A percentile compares a stretch with the other conserved stretches of the same genome.
Evolutionary conservation across 1,140 invertebrate genomes (phyloP).

Genomic region (Chelonus insularis): DNA sequence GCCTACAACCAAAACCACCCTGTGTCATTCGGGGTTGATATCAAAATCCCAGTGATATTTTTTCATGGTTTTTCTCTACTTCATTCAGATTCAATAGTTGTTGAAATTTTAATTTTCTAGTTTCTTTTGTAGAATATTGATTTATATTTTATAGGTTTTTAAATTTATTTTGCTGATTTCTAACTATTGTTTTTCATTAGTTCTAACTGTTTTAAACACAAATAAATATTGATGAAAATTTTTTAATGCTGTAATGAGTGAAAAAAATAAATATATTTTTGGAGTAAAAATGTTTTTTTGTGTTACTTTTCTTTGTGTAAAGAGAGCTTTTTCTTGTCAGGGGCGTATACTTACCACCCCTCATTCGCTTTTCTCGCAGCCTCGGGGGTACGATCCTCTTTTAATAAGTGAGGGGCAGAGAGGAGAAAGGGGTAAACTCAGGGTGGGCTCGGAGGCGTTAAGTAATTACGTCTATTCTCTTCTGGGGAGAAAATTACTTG

Average conservation of each 20-base stretch:
- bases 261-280: too few relatives aligned
- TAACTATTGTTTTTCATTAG: too few relatives aligned
- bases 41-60: constrained; percentile 15
- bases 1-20: constrained; percentile 40
- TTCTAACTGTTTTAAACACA: too few relatives aligned
- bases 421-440: constrained; percentile 11
- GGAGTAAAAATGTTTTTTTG: neutral
- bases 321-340: neutral
- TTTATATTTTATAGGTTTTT: neutral
- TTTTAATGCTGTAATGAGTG: too few relatives aligned
- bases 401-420: constrained; percentile 51
- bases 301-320: neutral
- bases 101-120: constrained; percentile 13
- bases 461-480: constrained; percentile 62
- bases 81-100: constrained; percentile 11
- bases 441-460: constrained; percentile 54
- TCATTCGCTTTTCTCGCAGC: constrained; percentile 34
- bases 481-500: constrained; percentile 56
- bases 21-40: constrained; percentile 13
- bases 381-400: constrained; percentile 56
- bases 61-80: constrained; percentile 10
- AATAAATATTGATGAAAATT: too few relatives aligned
- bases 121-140: neutral
- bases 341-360: constrained; percentile 33
- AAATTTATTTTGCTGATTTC: neutral